Percentiles rank a stretch among this genome's conserved stretches.
Evolutionary conservation across 2,113 vertebrate genomes (phyloP).

Genomic region (Muscicapa adusta): DNA sequence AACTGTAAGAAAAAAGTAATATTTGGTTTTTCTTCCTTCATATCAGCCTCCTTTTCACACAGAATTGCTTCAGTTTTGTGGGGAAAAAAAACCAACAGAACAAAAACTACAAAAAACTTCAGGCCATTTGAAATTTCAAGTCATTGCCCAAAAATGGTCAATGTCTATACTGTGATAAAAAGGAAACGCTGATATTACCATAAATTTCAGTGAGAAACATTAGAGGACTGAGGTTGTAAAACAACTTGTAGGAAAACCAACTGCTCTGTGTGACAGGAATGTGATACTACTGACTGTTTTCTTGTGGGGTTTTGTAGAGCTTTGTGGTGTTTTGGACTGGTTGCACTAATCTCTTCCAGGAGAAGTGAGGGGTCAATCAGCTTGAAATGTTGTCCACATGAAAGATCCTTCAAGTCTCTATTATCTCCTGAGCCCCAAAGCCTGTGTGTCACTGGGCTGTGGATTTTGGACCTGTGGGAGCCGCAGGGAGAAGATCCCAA

Average conservation of each 20-base stretch:
- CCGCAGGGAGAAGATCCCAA: not conserved
- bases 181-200: not conserved
- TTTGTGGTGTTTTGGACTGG: not conserved
- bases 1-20: not conserved
- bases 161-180: not conserved
- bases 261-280: not conserved
- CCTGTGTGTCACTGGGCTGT: rapidly evolving
- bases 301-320: not conserved
- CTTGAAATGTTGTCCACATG: rapidly evolving
- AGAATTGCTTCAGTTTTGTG: not conserved
- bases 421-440: not conserved
- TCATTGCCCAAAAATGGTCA: not conserved
- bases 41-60: not conserved
- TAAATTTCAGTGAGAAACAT: not conserved
- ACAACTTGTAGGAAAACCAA: not conserved
- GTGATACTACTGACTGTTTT: not conserved
- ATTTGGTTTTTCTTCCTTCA: not conserved
- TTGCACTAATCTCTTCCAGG: not conserved
- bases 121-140: not conserved
- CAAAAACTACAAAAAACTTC: not conserved
- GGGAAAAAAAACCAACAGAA: no score
- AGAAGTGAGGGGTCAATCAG: rapidly evolving
- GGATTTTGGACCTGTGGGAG: not conserved
- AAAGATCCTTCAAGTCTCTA: not conserved
- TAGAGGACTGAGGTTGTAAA: not conserved